Conservation (phyloP, 2,888 invertebrate species). For the Sericinus montela region DNA sequence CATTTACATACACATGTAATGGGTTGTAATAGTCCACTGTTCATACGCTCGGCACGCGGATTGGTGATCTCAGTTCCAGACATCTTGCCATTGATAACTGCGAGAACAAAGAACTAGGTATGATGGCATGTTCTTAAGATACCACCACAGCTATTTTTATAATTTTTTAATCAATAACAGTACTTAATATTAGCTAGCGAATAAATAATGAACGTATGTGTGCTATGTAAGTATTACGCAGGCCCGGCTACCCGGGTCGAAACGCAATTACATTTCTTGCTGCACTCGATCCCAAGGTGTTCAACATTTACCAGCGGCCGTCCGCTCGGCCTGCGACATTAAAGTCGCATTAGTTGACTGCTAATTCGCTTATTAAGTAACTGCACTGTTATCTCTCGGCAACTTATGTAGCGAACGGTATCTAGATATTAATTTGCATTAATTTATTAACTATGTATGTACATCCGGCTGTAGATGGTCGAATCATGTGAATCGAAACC, state of each 20-base stretch:
- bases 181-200: no score
- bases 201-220: no score
- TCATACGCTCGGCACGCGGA: no score
- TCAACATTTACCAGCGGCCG: constrained; percentile 46
- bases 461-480: no score
- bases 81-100: no score
- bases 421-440: constrained; percentile 1
- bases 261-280: constrained; percentile 35
- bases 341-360: constrained; percentile 40
- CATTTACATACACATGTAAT: no score
- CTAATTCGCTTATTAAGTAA: constrained; percentile 21
- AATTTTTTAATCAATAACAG: no score
- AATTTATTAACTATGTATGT: constrained; percentile 1
- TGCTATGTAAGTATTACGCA: constrained; percentile 8
- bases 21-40: no score
- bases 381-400: constrained; percentile 6
- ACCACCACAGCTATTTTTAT: no score
- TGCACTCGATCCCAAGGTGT: constrained; percentile 34
- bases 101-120: no score
- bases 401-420: constrained; percentile 9
- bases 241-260: constrained; percentile 11
- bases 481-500: background rate
- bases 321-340: constrained; percentile 32
- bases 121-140: no score
- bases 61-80: no score